A percentile compares a stretch with the other conserved stretches of the same genome.
Evolutionary conservation across 2,797 vertebrate species (phyloP).

Genomic region (Rhodeus uyekii): DNA sequence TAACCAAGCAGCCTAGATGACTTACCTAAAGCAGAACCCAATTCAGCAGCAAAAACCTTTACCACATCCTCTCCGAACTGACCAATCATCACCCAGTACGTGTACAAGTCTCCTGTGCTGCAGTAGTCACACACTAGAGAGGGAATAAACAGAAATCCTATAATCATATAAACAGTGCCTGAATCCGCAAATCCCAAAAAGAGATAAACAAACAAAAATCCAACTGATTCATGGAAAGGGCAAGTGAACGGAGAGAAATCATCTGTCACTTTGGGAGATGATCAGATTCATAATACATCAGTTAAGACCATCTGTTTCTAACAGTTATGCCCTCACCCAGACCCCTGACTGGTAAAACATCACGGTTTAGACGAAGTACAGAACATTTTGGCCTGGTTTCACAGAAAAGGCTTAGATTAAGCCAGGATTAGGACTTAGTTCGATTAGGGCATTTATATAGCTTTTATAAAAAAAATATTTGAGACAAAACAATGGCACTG

Average conservation of each 20-base stretch:
- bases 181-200: background rate
- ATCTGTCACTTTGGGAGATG: constrained; percentile 29
- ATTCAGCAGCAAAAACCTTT: constrained; percentile 85
- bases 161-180: background rate
- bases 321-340: background rate
- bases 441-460: background rate
- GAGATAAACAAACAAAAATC: background rate
- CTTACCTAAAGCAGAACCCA: constrained; percentile 86
- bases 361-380: background rate
- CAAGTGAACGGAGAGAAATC: constrained; percentile 1
- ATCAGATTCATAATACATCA: constrained; percentile 35
- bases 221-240: background rate
- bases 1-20: background rate
- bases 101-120: constrained; percentile 82
- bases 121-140: constrained; percentile 86
- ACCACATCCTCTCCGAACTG: constrained; percentile 78
- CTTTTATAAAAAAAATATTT: background rate
- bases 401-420: background rate
- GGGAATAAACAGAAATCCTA: constrained; percentile 11
- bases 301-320: constrained; percentile 26
- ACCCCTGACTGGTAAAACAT: background rate
- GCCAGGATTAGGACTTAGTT: background rate
- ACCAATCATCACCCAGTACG: constrained; percentile 80
- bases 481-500: background rate
- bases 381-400: background rate